A percentile compares a stretch with the other conserved stretches of the same genome.
Evolutionary conservation across 1,140 invertebrate species (phyloP).

Genomic region (Caenorhabditis remanei): DNA sequence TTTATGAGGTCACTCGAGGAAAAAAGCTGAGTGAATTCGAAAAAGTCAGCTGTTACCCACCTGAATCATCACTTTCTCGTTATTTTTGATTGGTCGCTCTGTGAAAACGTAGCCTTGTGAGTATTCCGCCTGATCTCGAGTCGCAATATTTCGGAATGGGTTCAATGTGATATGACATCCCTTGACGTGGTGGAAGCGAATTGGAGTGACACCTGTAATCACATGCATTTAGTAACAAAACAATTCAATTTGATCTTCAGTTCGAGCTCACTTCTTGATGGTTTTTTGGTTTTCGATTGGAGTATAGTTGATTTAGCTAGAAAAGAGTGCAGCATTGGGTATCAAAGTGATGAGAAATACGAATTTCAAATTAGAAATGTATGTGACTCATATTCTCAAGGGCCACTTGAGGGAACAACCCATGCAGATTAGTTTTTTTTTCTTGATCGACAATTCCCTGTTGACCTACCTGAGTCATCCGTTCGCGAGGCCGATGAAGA

Average conservation of each 20-base stretch:
- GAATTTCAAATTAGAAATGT: neutral
- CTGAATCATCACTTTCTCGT: constrained; percentile 89
- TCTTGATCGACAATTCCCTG: neutral
- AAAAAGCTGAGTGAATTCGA: neutral
- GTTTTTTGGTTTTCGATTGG: no score
- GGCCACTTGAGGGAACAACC: neutral
- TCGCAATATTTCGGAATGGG: constrained; percentile 83
- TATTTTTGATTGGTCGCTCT: constrained; percentile 85
- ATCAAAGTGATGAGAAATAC: no score
- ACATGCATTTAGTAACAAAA: neutral
- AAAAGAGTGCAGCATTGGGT: no score
- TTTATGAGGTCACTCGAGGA: constrained; percentile 18
- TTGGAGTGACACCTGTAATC: neutral
- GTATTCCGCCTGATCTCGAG: constrained; percentile 87
- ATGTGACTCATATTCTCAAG: neutral
- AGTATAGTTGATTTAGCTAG: no score
- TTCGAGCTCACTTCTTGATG: no score
- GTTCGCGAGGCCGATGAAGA: neutral
- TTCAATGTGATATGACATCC: constrained; percentile 62
- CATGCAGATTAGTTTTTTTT: constrained; percentile 8
- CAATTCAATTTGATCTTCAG: neutral
- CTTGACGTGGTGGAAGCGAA: constrained; percentile 59
- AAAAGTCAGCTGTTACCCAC: constrained; percentile 73
- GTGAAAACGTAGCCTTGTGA: constrained; percentile 95
- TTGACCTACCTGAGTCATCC: constrained; percentile 27